A percentile compares a stretch with the other conserved stretches of the same genome.
phyloP scores from a whole-genome alignment of 2,888 invertebrate species.

The Bugula neritina region DNA sequence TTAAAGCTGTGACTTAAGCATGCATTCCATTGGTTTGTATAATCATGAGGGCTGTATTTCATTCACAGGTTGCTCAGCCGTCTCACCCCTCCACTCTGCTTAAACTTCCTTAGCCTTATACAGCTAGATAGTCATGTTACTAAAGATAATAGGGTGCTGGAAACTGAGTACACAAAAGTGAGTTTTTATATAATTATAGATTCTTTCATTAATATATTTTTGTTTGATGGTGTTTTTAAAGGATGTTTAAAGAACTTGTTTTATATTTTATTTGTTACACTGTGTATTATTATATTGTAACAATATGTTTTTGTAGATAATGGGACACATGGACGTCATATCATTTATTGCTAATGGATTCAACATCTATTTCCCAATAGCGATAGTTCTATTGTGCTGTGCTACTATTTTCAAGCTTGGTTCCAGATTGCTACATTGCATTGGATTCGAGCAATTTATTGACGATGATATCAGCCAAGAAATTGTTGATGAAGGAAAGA shows the following conservation, averaged over 20 bases:
- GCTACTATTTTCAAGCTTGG: slow-evolving; percentile 92
- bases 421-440: slow-evolving; percentile 75
- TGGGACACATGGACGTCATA: slow-evolving; percentile 99
- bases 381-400: slow-evolving; percentile 83
- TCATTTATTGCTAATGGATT: slow-evolving; percentile 94
- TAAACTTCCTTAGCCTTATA: slow-evolving; percentile 93
- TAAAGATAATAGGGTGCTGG: slow-evolving; percentile 49
- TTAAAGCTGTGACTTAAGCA: too few species aligned
- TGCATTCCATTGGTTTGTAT: too few species aligned
- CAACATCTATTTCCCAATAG: slow-evolving; percentile 98
- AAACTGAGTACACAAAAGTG: slow-evolving; percentile 83
- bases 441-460: slow-evolving; percentile 86
- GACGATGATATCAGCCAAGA: slow-evolving; percentile 82
- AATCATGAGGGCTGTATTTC: too few species aligned
- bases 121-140: slow-evolving; percentile 94
- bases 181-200: too few species aligned
- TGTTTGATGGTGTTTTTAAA: too few species aligned
- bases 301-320: slow-evolving; percentile 59
- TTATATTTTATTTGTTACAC: too few species aligned
- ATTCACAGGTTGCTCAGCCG: slow-evolving; percentile 77
- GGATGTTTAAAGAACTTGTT: too few species aligned
- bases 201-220: too few species aligned
- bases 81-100: slow-evolving; percentile 92
- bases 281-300: not conserved
- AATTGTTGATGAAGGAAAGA: slow-evolving; percentile 85